A percentile compares a stretch with the other conserved stretches of the same genome.
Conservation (phyloP, 2,113 vertebrate genomes). For the Riparia riparia region DNA sequence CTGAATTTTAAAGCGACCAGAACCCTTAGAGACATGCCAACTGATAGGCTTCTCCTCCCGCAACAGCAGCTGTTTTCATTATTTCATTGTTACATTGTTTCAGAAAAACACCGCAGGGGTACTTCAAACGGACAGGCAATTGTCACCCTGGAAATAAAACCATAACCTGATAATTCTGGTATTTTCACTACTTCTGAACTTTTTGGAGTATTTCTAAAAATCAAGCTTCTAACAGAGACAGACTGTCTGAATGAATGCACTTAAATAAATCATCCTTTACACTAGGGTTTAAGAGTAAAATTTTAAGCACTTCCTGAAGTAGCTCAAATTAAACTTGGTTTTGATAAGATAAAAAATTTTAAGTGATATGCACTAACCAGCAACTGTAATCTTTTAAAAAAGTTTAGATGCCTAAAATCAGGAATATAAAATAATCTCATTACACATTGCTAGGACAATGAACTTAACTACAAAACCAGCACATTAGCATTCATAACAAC, state of each 20-base stretch:
- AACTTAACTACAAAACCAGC: not conserved
- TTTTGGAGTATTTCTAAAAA: not conserved
- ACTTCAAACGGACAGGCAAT: not conserved
- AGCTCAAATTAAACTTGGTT: not conserved
- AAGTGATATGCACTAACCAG: not conserved
- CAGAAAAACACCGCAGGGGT: not conserved
- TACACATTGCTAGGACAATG: not conserved
- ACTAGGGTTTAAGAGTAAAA: not conserved
- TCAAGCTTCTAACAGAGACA: not conserved
- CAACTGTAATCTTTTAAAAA: not conserved
- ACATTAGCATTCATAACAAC: not conserved
- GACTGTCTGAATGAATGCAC: not conserved
- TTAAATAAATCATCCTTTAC: not conserved
- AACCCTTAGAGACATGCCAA: not conserved
- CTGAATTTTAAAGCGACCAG: not conserved
- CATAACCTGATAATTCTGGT: not conserved
- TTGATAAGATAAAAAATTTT: not conserved
- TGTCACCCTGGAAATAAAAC: not conserved
- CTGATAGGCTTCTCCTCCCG: not conserved
- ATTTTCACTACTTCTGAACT: not conserved
- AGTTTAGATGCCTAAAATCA: not conserved
- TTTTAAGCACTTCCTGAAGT: not conserved
- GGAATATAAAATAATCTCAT: not conserved
- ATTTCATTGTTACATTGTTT: not conserved
- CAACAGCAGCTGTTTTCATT: not conserved